Percentiles rank a stretch among this genome's conserved stretches.
phyloP scores from a whole-genome alignment of 2,888 invertebrate genomes.

The Eupithecia subfuscata region DNA sequence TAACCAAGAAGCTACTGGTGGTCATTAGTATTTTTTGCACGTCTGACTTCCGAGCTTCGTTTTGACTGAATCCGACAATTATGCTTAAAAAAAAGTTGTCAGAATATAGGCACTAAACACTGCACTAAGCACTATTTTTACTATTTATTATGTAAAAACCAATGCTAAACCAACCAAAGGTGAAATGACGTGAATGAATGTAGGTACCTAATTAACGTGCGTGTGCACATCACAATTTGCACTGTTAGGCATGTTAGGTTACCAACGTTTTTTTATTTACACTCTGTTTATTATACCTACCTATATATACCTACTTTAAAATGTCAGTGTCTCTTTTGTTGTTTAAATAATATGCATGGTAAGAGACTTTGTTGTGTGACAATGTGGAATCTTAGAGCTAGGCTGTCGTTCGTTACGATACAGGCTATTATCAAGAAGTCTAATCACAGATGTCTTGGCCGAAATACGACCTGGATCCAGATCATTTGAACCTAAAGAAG shows the following conservation, averaged over 20 bases:
- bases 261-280: constrained; percentile 9
- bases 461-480: constrained; percentile 10
- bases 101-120: neutral
- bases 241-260: constrained; percentile 34
- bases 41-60: constrained; percentile 21
- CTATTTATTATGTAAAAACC: too few species aligned
- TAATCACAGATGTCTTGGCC: neutral
- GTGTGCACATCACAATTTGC: constrained; percentile 48
- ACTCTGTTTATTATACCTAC: neutral
- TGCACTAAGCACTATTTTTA: too few species aligned
- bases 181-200: neutral
- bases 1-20: neutral
- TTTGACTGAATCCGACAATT: constrained; percentile 8
- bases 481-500: constrained; percentile 20
- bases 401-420: too few species aligned
- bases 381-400: too few species aligned
- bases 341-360: too few species aligned
- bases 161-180: neutral
- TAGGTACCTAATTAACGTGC: constrained; percentile 45
- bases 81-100: neutral
- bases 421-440: neutral
- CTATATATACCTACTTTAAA: neutral
- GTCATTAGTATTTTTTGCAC: constrained; percentile 34
- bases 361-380: too few species aligned
- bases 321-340: too few species aligned